Evolutionary conservation across 2,113 vertebrate genomes (phyloP).

Genomic region (Pycnonotus jocosus): DNA sequence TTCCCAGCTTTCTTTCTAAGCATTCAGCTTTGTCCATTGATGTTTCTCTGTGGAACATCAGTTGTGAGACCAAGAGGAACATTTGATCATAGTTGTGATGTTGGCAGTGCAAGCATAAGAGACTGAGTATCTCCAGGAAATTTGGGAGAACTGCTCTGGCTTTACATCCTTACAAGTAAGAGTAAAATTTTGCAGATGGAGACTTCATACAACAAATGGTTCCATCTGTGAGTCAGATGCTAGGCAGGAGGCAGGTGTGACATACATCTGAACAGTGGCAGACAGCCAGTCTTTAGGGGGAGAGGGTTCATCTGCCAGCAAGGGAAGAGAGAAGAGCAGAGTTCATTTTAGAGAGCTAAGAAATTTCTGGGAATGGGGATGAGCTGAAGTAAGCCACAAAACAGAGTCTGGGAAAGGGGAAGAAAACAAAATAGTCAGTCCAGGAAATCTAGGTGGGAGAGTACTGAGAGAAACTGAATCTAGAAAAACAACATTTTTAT

Average conservation of each 20-base stretch:
- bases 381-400: not conserved
- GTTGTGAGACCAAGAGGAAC: not conserved
- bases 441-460: not conserved
- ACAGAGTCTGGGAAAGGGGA: not conserved
- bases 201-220: not conserved
- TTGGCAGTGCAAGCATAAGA: not conserved
- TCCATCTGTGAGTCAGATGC: conserved; percentile 38
- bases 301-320: not conserved
- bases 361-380: not conserved
- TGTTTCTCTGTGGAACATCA: not conserved
- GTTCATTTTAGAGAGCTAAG: not conserved
- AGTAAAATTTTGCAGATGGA: conserved; percentile 20
- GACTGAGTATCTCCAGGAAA: not conserved
- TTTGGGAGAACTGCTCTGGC: not conserved
- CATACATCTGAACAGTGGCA: conserved; percentile 18
- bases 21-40: not conserved
- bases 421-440: not conserved
- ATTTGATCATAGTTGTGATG: not conserved
- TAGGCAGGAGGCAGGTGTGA: conserved; percentile 27
- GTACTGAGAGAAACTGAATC: not conserved
- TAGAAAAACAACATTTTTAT: not conserved
- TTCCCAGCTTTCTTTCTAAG: not conserved
- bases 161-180: not conserved
- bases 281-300: not conserved
- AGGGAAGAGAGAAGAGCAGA: not conserved